Conservation (phyloP, 2,113 vertebrate species). For the Antechinus stuartii region DNA sequence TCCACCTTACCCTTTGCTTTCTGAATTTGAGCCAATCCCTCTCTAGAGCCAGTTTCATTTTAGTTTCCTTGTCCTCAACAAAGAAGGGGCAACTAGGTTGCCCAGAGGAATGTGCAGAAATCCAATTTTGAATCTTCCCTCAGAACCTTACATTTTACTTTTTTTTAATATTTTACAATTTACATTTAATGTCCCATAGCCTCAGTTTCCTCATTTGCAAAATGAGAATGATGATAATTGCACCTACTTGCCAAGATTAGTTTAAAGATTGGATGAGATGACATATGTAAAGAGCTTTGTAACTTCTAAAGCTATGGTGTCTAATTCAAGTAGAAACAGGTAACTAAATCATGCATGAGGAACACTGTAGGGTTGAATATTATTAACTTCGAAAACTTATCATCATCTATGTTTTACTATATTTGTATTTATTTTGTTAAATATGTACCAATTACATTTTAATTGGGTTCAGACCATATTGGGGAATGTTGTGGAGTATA, state of each 20-base stretch:
- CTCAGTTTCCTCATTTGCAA: not conserved
- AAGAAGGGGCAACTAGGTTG: not conserved
- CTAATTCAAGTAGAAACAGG: not conserved
- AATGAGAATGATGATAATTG: not conserved
- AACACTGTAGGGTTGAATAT: not conserved
- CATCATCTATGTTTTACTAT: not conserved
- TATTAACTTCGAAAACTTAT: not conserved
- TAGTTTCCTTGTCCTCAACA: no score
- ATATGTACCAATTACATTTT: not conserved
- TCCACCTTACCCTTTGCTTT: not conserved
- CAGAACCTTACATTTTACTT: not conserved
- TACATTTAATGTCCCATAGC: no score
- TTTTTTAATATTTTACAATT: no score
- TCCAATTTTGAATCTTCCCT: not conserved
- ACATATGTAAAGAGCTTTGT: not conserved
- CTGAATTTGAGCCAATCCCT: not conserved
- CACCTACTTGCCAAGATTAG: not conserved
- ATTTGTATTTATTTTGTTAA: not conserved
- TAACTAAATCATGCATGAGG: not conserved
- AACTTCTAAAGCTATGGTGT: not conserved
- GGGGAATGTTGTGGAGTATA: not conserved
- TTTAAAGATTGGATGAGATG: not conserved
- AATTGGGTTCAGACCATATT: not conserved
- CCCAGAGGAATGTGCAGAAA: not conserved
- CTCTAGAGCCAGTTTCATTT: not conserved